Evolutionary conservation across 1,140 invertebrate genomes (phyloP), one percentile per base, ranked within the genome.

Genomic region (Campoletis sonorensis): DNA sequence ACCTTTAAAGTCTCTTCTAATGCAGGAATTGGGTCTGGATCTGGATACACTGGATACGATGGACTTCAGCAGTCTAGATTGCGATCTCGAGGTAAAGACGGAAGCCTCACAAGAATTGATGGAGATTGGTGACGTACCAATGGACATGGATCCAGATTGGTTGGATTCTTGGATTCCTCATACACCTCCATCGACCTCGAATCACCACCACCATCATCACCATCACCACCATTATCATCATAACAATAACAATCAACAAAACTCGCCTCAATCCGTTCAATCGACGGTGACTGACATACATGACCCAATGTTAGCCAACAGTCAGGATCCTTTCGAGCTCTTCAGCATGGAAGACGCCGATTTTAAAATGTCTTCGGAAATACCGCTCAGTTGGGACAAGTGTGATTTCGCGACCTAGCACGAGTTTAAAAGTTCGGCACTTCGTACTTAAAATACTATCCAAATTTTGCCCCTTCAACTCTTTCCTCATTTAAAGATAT

Each of bases 131-230:
- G 91, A 92, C 16, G 92, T 94, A 86, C 92, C 93, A 0, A 95
- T 95, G 94, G 95, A 95, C 84, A 95, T 96, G 89, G 95, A 94
- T 84, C 92, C 94, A 0, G 94, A 95, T 85, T 96, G 95, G 95
- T 88, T 96, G 61, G 95, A 96, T 79, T 94, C 94, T 0, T 91
- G 96, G 54, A 93, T 96, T 89, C 92, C 92, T 1, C 87, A 91
- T 23, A 89, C 90, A 5, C 88, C 88, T 10, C 75, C 86, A 78
- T 90, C 81, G 21, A 89, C 86, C 15, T 75, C 82, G 61, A 85
- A 72, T 83, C 86, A 80, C 80, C 87, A 78, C 68, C 76, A 83
- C 77, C 51, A 84, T 61, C 79, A 64, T 54, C 45, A 27, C 80
- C 77, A 58, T 51, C 71, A 51, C 77, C 81, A 75, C 64, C 72